Evolutionary conservation across 2,797 vertebrate genomes (phyloP).

Genomic region (Luscinia luscinia): DNA sequence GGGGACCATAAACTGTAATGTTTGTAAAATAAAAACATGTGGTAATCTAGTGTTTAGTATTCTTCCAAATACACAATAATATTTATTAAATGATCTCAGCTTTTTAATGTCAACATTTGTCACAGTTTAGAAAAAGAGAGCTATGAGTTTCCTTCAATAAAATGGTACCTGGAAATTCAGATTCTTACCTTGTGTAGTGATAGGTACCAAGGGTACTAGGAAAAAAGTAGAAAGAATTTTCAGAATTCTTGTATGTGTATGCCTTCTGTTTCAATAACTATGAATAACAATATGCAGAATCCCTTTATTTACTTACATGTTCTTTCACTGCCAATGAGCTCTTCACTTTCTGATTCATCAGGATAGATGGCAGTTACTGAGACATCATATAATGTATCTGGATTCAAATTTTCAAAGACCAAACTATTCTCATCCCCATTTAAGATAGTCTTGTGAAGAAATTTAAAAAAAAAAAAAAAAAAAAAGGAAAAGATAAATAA

Average conservation of each 20-base stretch:
- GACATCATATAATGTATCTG: conserved; percentile 87
- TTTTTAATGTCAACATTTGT: not conserved
- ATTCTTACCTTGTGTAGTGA: conserved; percentile 79
- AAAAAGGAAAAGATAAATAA: not conserved
- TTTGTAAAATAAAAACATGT: conserved; percentile 22
- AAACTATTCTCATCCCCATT: conserved; percentile 83
- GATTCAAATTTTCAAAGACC: conserved; percentile 85
- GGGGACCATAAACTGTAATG: not conserved
- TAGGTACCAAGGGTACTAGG: conserved; percentile 73
- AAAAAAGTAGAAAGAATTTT: conserved; percentile 68
- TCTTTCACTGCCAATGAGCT: conserved; percentile 86
- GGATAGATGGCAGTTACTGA: conserved; percentile 95
- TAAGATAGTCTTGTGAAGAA: conserved; percentile 84
- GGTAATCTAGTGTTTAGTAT: not conserved
- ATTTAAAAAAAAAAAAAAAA: not conserved
- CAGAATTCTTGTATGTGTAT: conserved; percentile 1
- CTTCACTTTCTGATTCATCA: conserved; percentile 95
- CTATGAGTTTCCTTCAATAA: not conserved
- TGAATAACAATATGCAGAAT: not conserved
- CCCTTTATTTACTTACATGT: conserved; percentile 84
- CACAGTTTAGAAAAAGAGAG: not conserved
- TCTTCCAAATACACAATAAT: not conserved
- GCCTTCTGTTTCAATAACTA: not conserved
- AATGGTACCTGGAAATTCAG: conserved; percentile 16
- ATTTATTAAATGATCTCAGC: conserved; percentile 3